These are phyloP conservation scores for Sisyra nigra DNA, from an alignment of 2,888 invertebrate genomes.

Conservation along the genomic window DNA sequence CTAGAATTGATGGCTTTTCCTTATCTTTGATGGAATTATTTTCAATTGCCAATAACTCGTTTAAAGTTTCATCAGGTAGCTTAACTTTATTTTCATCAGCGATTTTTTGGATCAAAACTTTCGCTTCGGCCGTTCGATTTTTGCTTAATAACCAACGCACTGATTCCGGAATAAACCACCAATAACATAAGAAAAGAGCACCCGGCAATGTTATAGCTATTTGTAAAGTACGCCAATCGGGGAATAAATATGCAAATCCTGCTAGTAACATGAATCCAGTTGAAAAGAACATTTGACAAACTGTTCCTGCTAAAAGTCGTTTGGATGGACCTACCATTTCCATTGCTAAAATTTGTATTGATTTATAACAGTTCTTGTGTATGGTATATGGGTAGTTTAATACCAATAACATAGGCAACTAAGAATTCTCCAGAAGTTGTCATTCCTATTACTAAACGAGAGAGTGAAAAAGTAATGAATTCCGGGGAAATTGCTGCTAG, in stretches of 20 bases:
- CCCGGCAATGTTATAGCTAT: constrained; percentile 54
- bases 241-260: constrained; percentile 45
- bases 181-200: constrained; percentile 46
- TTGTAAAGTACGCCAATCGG: constrained; percentile 53
- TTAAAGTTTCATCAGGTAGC: constrained; percentile 34
- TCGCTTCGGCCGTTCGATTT: constrained; percentile 43
- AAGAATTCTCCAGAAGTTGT: constrained; percentile 63
- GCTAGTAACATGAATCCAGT: constrained; percentile 53
- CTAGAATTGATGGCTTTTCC: constrained; percentile 34
- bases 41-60: constrained; percentile 31
- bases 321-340: constrained; percentile 59
- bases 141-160: constrained; percentile 53
- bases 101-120: constrained; percentile 39
- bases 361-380: neutral
- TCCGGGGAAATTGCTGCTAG: constrained; percentile 49
- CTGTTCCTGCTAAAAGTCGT: constrained; percentile 50
- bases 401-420: constrained; percentile 63
- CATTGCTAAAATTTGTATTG: constrained; percentile 26
- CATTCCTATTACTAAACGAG: constrained; percentile 50
- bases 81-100: constrained; percentile 46
- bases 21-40: constrained; percentile 21
- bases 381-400: constrained; percentile 15
- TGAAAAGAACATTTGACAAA: constrained; percentile 60
- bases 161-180: constrained; percentile 64
- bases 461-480: constrained; percentile 46